Base-by-base conservation (phyloP, 2,113 vertebrate genomes). In the Scopus umbretta region DNA sequence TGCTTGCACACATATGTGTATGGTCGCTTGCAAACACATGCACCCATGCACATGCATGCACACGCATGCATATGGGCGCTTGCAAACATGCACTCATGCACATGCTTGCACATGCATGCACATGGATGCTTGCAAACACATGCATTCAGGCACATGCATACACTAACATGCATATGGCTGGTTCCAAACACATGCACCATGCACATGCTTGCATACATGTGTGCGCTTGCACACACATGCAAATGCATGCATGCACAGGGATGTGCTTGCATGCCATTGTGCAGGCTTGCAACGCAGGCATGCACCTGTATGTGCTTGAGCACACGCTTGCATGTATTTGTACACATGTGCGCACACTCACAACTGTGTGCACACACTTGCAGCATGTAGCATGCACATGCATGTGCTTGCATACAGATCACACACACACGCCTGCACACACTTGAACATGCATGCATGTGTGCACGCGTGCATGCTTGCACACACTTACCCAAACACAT, bases 181-280 rank as follows among this genome's bases (percentile, higher is more conserved):
- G 45, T 61, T 79, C 26, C 29, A 53, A 27, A 15, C 15, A 29
- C 16, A 10, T 21, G 36, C 32, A 15, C 11, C 9, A 8, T 9
- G 38, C 45, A 16, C 7, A 16, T 9, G 9, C 4, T 4, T 59
- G 59, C 29, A 66, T 34, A 38, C 10, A 25, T 21, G 52, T 4
- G 3, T 2, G 8, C 9, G 3, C 32, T 17, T 20, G 38, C 32
- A 10, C 32, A 9, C 52, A 32, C 22, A 5, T 10, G 20, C 40
- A 45, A 32, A 20, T 61, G 14, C 55, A 58, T 4, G 18, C 30
- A 21, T 4, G 8, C 26, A 15, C 20, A 18, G 26, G 6, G 9
- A 27, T 0, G 10, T 7, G 1, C 30, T 49, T 30, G 14, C 13
- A 4, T 0, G 0, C 55, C 20, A 3, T 40, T n/a, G 25, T 20